Evolutionary conservation across 1,140 invertebrate species (phyloP).

Genomic region (Aphidius gifuensis): DNA sequence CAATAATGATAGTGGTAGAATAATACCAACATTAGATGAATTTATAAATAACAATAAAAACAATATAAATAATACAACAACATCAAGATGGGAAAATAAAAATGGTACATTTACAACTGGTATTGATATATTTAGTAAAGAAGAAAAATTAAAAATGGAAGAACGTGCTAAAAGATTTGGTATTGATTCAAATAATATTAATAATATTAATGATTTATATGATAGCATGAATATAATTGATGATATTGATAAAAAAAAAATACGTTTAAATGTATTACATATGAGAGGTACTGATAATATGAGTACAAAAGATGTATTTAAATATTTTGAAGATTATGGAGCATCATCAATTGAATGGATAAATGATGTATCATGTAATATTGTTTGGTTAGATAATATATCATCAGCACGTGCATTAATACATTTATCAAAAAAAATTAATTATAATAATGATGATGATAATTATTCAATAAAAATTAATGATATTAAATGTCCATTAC

Average conservation of each 20-base stretch:
- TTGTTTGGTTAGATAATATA: constrained; percentile 71
- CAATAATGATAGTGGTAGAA: background rate
- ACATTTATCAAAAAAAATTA: constrained; percentile 58
- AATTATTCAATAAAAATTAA: constrained; percentile 45
- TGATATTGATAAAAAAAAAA: constrained; percentile 57
- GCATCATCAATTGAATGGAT: constrained; percentile 78
- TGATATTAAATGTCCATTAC: constrained; percentile 59
- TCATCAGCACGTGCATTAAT: constrained; percentile 70
- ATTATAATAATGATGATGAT: constrained; percentile 37
- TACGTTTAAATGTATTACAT: constrained; percentile 71
- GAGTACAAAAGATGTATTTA: constrained; percentile 73
- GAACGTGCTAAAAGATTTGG: constrained; percentile 71
- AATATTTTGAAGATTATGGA: constrained; percentile 72
- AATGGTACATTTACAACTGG: constrained; percentile 56
- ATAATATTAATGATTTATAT: constrained; percentile 54
- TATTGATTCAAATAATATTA: constrained; percentile 56
- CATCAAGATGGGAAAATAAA: constrained; percentile 46
- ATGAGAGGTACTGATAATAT: constrained; percentile 72
- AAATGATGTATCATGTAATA: constrained; percentile 77
- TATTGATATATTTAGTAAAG: constrained; percentile 62
- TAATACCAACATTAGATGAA: too few species aligned
- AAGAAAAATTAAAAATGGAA: constrained; percentile 63
- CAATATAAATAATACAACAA: background rate
- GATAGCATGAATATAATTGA: constrained; percentile 62
- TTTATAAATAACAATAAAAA: background rate